Conservation (phyloP, 2,888 invertebrate genomes). For the Corythucha ciliata region DNA sequence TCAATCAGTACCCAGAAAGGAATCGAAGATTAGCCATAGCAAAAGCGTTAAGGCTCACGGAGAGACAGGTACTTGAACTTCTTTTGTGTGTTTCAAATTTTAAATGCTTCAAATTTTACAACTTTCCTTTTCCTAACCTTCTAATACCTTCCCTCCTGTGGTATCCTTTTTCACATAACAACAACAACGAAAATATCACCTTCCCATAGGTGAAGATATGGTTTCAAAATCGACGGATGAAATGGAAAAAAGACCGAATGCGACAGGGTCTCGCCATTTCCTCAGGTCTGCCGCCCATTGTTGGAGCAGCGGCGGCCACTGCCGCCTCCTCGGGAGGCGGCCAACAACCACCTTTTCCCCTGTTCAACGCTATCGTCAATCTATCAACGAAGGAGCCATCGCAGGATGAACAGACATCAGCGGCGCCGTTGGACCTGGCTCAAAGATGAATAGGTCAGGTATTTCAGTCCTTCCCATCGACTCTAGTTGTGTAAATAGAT, state of each 20-base stretch:
- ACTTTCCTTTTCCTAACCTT: no score
- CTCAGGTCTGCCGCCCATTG: slow-evolving; percentile 21
- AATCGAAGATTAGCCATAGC: slow-evolving; percentile 32
- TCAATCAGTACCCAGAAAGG: slow-evolving; percentile 34
- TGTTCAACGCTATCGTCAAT: slow-evolving; percentile 30
- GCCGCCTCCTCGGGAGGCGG: no score
- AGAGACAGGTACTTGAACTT: slow-evolving; percentile 27
- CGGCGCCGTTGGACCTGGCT: slow-evolving; percentile 28
- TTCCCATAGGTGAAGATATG: slow-evolving; percentile 35
- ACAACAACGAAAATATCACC: no score
- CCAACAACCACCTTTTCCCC: no score
- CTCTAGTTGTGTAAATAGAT: no score
- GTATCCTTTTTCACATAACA: no score
- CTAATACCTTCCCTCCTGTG: no score
- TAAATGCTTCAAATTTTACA: no score
- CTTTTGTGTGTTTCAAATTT: background rate
- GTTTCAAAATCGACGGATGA: slow-evolving; percentile 37
- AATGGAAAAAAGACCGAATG: slow-evolving; percentile 34
- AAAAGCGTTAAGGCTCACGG: slow-evolving; percentile 31
- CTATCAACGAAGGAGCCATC: slow-evolving; percentile 28
- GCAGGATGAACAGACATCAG: slow-evolving; percentile 3
- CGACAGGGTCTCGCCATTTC: slow-evolving; percentile 28
- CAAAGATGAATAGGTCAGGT: no score
- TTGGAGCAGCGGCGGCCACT: slow-evolving; percentile 18
- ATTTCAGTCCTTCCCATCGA: no score